Conservation (phyloP, 1,140 invertebrate species). For the Bombus turneri region DNA sequence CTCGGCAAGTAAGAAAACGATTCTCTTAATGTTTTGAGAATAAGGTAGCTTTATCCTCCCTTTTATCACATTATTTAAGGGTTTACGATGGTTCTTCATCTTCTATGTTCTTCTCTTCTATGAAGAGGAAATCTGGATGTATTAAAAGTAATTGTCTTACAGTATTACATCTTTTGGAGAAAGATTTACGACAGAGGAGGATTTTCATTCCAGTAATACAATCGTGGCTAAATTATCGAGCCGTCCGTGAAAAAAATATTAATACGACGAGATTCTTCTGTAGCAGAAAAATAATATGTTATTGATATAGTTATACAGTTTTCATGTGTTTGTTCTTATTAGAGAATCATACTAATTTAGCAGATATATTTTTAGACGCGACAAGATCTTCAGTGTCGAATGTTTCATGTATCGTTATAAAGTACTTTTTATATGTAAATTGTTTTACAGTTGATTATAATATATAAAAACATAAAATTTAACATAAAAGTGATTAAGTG, state of each 20-base stretch:
- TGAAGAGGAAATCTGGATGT: background rate
- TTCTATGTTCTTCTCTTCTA: background rate
- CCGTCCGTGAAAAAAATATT: background rate
- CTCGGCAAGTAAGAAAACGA: background rate
- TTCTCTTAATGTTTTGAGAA: background rate
- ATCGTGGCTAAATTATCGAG: background rate
- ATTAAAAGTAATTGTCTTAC: background rate
- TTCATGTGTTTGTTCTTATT: too few relatives aligned
- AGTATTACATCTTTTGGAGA: background rate
- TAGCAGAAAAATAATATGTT: too few relatives aligned
- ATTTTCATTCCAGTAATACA: background rate
- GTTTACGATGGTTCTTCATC: background rate
- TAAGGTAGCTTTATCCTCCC: background rate
- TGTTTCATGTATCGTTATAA: too few relatives aligned
- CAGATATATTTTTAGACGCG: too few relatives aligned
- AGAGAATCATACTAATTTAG: too few relatives aligned
- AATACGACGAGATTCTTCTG: too few relatives aligned
- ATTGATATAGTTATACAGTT: too few relatives aligned
- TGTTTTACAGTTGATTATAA: too few relatives aligned
- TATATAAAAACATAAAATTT: too few relatives aligned
- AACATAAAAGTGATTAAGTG: too few relatives aligned
- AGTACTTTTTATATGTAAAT: too few relatives aligned
- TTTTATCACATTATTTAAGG: background rate
- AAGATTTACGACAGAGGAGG: background rate
- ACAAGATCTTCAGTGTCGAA: too few relatives aligned